A percentile compares a stretch with the other conserved stretches of the same genome.
These are phyloP conservation scores for Atrichornis clamosus DNA, from an alignment of 2,113 vertebrate genomes.

Conservation along the genomic window DNA sequence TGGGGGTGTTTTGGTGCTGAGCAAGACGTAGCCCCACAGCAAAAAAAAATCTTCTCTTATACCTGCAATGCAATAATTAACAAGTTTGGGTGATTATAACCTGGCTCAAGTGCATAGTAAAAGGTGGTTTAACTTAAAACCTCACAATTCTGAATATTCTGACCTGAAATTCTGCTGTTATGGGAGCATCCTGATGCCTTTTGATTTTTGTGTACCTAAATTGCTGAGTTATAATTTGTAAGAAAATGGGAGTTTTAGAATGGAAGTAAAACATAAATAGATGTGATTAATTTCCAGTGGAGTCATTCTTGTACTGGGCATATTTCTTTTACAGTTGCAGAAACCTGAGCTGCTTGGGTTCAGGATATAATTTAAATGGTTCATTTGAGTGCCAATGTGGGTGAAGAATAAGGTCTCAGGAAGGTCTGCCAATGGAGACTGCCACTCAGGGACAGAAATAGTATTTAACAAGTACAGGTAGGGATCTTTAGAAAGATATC, in stretches of 20 bases:
- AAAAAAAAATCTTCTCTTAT: background rate
- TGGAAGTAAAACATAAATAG: background rate
- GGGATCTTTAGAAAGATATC: background rate
- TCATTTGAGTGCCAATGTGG: accelerated
- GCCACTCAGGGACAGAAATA: background rate
- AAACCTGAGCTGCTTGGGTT: background rate
- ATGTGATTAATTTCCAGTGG: background rate
- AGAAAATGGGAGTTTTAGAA: background rate
- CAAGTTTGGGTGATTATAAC: background rate
- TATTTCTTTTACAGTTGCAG: background rate
- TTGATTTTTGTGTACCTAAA: background rate
- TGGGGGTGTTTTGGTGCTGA: background rate
- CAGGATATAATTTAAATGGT: background rate
- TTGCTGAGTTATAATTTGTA: background rate
- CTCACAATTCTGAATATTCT: background rate
- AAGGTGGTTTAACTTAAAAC: background rate
- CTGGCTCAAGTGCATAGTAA: background rate
- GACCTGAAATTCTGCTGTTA: background rate
- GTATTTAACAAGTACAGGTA: background rate
- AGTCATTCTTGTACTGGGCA: background rate
- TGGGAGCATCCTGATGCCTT: background rate
- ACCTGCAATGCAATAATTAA: accelerated
- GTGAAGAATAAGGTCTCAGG: background rate
- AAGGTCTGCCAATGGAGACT: background rate
- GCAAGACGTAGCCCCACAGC: background rate